phyloP scores from a whole-genome alignment of 2,888 invertebrate species.

The Sinhomidia bicolor region DNA sequence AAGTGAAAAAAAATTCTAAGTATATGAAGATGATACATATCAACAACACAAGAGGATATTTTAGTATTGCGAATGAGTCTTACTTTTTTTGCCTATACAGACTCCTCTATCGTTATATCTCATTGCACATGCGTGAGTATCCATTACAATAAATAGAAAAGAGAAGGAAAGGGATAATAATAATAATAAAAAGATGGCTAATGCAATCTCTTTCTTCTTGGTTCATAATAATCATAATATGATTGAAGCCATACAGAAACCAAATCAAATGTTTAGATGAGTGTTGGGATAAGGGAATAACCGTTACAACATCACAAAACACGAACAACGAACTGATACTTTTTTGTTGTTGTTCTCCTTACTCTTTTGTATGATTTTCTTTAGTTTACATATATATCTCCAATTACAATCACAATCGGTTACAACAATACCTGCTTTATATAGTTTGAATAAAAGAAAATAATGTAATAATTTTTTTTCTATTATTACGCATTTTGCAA shows the following conservation, averaged over 20 bases:
- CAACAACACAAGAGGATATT: neutral
- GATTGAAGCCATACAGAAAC: constrained; percentile 46
- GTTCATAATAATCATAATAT: constrained; percentile 31
- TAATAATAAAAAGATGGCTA: constrained; percentile 23
- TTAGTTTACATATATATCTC: neutral
- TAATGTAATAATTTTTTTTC: neutral
- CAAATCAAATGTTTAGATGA: constrained; percentile 53
- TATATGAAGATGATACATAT: constrained; percentile 16
- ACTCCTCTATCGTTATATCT: constrained; percentile 55
- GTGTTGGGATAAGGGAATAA: constrained; percentile 47
- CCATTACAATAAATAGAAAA: constrained; percentile 40
- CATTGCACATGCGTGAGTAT: constrained; percentile 64
- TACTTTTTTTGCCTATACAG: too few relatives aligned
- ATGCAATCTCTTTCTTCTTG: constrained; percentile 39
- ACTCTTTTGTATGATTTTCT: neutral
- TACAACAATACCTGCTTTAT: neutral
- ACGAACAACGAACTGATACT: constrained; percentile 26
- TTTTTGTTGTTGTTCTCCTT: constrained; percentile 20
- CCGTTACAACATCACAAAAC: constrained; percentile 60
- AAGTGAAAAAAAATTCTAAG: neutral
- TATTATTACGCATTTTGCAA: neutral
- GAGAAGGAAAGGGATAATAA: constrained; percentile 18
- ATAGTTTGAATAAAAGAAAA: neutral
- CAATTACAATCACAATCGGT: neutral
- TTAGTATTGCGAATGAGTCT: constrained; percentile 18